A percentile compares a stretch with the other conserved stretches of the same genome.
phyloP scores from a whole-genome alignment of 2,113 vertebrate species.

The Arothron firmamentum region DNA sequence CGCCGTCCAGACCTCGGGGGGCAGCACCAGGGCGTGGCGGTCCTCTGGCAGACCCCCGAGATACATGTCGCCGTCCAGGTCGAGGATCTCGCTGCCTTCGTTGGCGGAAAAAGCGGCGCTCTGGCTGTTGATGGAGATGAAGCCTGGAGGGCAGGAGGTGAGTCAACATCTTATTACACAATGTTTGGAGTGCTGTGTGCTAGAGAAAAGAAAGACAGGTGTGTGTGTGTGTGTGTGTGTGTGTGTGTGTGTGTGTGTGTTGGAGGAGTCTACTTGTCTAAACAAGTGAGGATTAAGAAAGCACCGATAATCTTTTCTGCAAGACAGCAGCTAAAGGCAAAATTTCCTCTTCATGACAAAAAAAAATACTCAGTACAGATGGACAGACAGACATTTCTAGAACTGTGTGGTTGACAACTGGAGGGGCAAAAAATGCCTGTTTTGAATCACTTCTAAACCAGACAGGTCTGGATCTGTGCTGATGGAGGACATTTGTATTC shows the following conservation, averaged over 20 bases:
- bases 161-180: slow-evolving; percentile 39
- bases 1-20: slow-evolving; percentile 88
- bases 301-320: neutral
- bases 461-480: too few relatives aligned
- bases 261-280: slow-evolving; percentile 28
- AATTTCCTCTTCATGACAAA: too few relatives aligned
- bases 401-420: too few relatives aligned
- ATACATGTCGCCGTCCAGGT: slow-evolving; percentile 89
- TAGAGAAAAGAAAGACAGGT: slow-evolving; percentile 33
- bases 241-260: neutral
- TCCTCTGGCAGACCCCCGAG: slow-evolving; percentile 87
- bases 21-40: slow-evolving; percentile 76
- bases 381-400: too few relatives aligned
- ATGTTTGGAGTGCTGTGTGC: slow-evolving; percentile 23
- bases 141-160: slow-evolving; percentile 70
- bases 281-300: slow-evolving; percentile 30
- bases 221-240: slow-evolving; percentile 42
- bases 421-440: too few relatives aligned
- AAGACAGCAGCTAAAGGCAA: too few relatives aligned
- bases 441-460: too few relatives aligned
- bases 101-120: slow-evolving; percentile 84
- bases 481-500: too few relatives aligned
- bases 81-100: slow-evolving; percentile 89
- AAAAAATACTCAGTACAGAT: too few relatives aligned
- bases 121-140: slow-evolving; percentile 87